phyloP scores from a whole-genome alignment of 2,797 vertebrate species.

The Threskiornis aethiopicus region DNA sequence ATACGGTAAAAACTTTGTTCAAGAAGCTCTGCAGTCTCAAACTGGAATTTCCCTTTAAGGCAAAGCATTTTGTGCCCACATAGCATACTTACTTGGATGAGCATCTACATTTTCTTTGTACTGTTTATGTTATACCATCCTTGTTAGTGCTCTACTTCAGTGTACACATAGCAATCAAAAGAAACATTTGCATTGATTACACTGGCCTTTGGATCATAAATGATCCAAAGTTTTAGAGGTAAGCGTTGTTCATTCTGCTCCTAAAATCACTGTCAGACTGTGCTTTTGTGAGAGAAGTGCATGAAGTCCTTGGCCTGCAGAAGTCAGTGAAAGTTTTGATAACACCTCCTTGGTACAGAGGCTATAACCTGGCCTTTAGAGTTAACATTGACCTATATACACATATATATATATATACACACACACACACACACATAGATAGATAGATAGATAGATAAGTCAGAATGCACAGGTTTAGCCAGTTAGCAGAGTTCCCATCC shows the following conservation, averaged over 20 bases:
- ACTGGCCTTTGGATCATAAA: background rate
- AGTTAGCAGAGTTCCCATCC: background rate
- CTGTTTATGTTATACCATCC: background rate
- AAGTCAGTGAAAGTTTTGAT: background rate
- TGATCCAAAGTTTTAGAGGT: background rate
- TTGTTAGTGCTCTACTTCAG: background rate
- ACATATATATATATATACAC: background rate
- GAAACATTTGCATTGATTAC: background rate
- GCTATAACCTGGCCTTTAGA: background rate
- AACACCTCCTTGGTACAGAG: background rate
- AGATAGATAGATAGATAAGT: no score
- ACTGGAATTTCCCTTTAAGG: background rate
- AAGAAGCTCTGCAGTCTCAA: background rate
- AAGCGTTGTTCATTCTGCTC: background rate
- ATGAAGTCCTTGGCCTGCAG: background rate
- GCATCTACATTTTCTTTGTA: background rate
- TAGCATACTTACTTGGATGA: background rate
- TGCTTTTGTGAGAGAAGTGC: background rate
- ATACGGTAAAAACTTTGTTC: background rate
- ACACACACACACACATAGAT: accelerated
- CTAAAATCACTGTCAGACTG: background rate
- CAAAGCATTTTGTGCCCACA: background rate
- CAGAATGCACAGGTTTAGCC: background rate
- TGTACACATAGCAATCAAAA: background rate
- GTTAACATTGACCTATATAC: background rate